Conservation (phyloP, 1,140 invertebrate species). For the Rhysida immarginata region DNA sequence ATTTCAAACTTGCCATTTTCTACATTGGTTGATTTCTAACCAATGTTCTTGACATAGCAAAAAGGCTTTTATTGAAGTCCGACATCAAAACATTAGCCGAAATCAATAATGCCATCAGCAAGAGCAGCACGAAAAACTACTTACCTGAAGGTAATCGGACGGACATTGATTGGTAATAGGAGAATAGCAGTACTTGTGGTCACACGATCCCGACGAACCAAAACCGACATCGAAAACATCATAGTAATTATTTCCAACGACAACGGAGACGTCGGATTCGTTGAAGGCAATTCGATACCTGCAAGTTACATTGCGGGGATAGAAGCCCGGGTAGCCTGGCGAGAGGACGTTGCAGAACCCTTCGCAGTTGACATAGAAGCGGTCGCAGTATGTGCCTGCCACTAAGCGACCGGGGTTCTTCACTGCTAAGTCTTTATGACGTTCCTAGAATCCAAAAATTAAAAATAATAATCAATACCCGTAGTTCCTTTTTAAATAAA, state of each 20-base stretch:
- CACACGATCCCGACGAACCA: not conserved
- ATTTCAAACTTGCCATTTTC: too few species aligned
- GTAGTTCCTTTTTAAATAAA: too few species aligned
- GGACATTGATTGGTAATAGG: conserved; percentile 57
- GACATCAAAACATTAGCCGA: too few species aligned
- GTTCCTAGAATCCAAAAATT: too few species aligned
- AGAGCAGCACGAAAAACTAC: too few species aligned
- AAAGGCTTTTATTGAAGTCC: too few species aligned
- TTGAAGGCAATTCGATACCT: conserved; percentile 44
- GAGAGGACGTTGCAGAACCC: conserved; percentile 67
- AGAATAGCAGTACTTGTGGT: conserved; percentile 21
- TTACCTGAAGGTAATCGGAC: conserved; percentile 58
- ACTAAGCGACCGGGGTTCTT: conserved; percentile 17
- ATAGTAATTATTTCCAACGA: conserved; percentile 4
- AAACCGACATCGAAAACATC: conserved; percentile 6
- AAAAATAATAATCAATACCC: too few species aligned
- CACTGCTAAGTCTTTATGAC: conserved; percentile 3
- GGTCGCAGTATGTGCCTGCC: conserved; percentile 68
- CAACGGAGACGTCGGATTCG: not conserved
- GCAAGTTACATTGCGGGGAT: conserved; percentile 75
- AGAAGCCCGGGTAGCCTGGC: conserved; percentile 78
- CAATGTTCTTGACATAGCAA: too few species aligned
- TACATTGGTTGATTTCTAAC: too few species aligned
- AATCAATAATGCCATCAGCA: too few species aligned
- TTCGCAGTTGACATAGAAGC: conserved; percentile 62